Conservation (phyloP, 2,113 vertebrate genomes). For the Gopherus flavomarginatus region DNA sequence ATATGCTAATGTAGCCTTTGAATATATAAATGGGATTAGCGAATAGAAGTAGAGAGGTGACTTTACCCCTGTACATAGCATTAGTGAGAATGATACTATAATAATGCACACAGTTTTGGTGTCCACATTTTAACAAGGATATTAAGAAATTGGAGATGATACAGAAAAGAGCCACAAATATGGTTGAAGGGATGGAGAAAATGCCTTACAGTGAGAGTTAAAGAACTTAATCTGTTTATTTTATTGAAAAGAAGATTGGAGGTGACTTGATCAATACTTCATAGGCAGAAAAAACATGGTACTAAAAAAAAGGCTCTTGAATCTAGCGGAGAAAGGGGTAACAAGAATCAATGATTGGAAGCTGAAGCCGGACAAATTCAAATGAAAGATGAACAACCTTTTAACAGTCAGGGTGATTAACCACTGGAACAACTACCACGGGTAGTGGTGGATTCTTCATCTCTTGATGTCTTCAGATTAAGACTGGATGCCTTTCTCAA, state of each 20-base stretch:
- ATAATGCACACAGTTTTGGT: fast-evolving
- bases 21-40: not conserved
- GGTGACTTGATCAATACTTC: not conserved
- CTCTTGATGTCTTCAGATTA: not conserved
- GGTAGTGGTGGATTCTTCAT: not conserved
- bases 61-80: not conserved
- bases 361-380: not conserved
- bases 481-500: not conserved
- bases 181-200: not conserved
- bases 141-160: not conserved
- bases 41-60: not conserved
- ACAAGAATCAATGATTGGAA: not conserved
- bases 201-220: not conserved
- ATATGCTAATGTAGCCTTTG: not conserved
- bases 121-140: not conserved
- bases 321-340: not conserved
- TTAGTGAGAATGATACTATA: not conserved
- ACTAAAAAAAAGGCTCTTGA: not conserved
- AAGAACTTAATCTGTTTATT: not conserved
- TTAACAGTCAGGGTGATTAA: not conserved
- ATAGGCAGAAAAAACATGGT: not conserved
- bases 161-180: not conserved
- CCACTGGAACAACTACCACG: not conserved
- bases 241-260: not conserved
- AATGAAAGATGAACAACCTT: not conserved